Conservation (phyloP, 2,797 vertebrate species). For the Microctenopoma stevenorrisi region DNA sequence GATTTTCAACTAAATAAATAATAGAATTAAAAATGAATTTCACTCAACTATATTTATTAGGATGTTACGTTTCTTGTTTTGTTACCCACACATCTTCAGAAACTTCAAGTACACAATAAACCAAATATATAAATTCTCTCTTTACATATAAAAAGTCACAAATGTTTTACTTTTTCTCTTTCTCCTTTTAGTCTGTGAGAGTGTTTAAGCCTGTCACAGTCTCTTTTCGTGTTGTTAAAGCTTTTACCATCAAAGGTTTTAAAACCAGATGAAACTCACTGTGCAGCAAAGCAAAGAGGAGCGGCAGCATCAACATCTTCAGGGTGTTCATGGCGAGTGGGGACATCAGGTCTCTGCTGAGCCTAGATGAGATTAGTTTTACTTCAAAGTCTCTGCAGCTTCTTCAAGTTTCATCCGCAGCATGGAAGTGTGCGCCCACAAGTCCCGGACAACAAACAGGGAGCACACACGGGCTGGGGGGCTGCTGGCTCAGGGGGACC, state of each 20-base stretch:
- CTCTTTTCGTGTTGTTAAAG: background rate
- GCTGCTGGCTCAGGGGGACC: constrained; percentile 12
- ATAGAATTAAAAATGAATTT: background rate
- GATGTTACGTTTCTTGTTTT: background rate
- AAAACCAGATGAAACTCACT: constrained; percentile 58
- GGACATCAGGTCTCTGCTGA: constrained; percentile 6
- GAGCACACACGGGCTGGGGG: constrained; percentile 18
- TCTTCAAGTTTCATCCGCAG: constrained; percentile 45
- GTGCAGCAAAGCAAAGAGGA: constrained; percentile 68
- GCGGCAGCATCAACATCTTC: constrained; percentile 55
- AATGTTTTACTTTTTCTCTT: fast-evolving
- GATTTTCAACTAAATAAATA: background rate
- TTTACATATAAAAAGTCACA: too few relatives aligned
- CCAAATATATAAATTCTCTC: background rate
- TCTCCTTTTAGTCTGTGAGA: background rate
- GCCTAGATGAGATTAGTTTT: constrained; percentile 25
- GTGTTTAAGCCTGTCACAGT: background rate
- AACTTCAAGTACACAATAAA: background rate
- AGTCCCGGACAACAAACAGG: constrained; percentile 29
- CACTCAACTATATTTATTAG: background rate
- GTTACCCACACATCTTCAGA: background rate
- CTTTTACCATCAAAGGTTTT: background rate
- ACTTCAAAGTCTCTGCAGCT: constrained; percentile 43
- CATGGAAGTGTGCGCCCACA: constrained; percentile 14
- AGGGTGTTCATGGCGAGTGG: constrained; percentile 15